phyloP scores from a whole-genome alignment of 2,888 invertebrate genomes.

The Protonemura montana region DNA sequence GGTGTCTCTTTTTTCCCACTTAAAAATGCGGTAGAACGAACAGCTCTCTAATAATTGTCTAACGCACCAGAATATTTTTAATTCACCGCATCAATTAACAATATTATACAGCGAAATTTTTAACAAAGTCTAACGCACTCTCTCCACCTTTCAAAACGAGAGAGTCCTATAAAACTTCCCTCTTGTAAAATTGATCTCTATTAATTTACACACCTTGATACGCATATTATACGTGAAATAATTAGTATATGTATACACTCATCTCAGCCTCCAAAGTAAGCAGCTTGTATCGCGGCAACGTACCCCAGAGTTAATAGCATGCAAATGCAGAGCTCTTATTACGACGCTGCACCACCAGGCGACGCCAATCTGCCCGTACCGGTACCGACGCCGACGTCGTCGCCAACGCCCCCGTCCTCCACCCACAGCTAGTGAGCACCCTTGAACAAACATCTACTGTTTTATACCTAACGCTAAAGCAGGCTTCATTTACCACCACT shows the following conservation, averaged over 20 bases:
- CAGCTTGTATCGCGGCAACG: not conserved
- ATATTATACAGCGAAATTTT: not conserved
- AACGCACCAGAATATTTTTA: not conserved
- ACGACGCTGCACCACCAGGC: constrained; percentile 36
- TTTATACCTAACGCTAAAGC: not conserved
- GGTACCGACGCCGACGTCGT: not conserved
- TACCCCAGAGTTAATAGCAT: constrained; percentile 41
- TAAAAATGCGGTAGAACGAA: too few relatives aligned
- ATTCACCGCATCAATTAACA: not conserved
- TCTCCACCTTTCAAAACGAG: not conserved
- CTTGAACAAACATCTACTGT: not conserved
- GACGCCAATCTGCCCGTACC: constrained; percentile 15
- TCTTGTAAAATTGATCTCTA: not conserved
- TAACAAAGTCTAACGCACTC: not conserved
- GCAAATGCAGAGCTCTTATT: constrained; percentile 41
- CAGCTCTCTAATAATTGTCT: not conserved
- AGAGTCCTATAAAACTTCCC: not conserved
- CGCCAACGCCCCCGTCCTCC: not conserved
- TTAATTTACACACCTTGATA: not conserved
- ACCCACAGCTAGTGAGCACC: not conserved
- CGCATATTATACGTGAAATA: not conserved
- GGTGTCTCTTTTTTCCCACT: not conserved
- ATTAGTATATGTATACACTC: not conserved
- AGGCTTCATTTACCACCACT: not conserved
- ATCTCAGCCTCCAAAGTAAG: not conserved